Base-by-base conservation (phyloP, 2,888 invertebrate species). In the Nematopogon swammerdamellus region DNA sequence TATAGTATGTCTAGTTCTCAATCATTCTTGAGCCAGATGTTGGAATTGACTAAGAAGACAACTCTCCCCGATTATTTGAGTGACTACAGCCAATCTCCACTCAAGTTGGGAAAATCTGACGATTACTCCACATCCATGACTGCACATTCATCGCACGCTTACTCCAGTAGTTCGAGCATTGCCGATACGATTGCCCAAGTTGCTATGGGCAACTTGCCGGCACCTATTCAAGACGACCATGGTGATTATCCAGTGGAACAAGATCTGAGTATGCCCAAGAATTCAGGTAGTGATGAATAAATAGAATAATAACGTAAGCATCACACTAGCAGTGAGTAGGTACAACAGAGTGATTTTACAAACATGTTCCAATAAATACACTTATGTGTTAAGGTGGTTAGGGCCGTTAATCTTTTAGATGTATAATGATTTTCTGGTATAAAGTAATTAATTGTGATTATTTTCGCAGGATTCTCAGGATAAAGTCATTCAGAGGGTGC, bases 21-120 rank as follows among this genome's bases (percentile, higher is more conserved):
- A 57, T 73, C 81, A 36, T 79, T 80, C 59, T 63, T 81, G 52
- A 80, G 76, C 59, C 81, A 81, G 60, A 81, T 81, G 81, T 60
- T 80, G 52, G 80, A 81, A 57, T 59, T 81, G 54, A 80, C 81
- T 3, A 80, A 80, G 54, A 81, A 81, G 60, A 80, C 80, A 1
- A 80, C 80, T 2, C 72, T 79, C 69, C 71, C 80, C 1, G 80
- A 80, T 57, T 81, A 80, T 54, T 64, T 75, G 55, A 60, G 70
- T 2, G 80, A 81, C 54, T 75, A 75, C 51, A 72, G 77, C 51
- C 85, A 85, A 51, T 74, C 77, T 50, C 81, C 83, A 44, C 58
- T 81, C 11, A 87, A 87, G 65, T 69, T 86, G 46, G 70, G 82
- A 3, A 86, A 85, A 64, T 65, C 76, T 20, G 84, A 82, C 54